Evolutionary conservation across 2,888 invertebrate species (phyloP).

Genomic region (Theretra japonica): DNA sequence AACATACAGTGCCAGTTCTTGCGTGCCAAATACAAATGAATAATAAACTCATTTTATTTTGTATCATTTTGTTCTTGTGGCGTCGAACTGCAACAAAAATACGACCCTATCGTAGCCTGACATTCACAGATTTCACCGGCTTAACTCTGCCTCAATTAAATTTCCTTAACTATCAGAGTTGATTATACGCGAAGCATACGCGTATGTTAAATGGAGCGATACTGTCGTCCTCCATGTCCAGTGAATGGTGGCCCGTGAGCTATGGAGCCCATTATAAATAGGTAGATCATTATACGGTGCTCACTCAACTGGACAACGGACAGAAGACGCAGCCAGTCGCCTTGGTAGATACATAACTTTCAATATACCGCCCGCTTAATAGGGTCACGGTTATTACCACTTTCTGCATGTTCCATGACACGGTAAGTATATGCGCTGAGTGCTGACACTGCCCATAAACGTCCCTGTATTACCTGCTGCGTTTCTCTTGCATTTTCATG

Average conservation of each 20-base stretch:
- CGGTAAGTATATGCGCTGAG: not conserved
- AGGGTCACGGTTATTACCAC: conserved; percentile 23
- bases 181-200: conserved; percentile 62
- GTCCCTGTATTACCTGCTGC: too few relatives aligned
- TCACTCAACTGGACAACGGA: conserved; percentile 49
- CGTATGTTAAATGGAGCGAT: conserved; percentile 74
- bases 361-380: conserved; percentile 9
- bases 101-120: too few relatives aligned
- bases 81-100: too few relatives aligned
- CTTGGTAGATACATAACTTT: conserved; percentile 42
- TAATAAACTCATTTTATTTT: too few relatives aligned
- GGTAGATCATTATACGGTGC: conserved; percentile 48
- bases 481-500: too few relatives aligned
- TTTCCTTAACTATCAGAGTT: conserved; percentile 51
- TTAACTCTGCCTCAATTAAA: conserved; percentile 40
- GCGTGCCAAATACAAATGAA: too few relatives aligned
- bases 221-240: conserved; percentile 71
- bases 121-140: conserved; percentile 12
- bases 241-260: conserved; percentile 63
- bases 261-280: conserved; percentile 54
- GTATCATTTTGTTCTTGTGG: too few relatives aligned
- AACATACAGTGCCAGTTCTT: too few relatives aligned
- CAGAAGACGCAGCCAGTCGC: conserved; percentile 44
- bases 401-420: not conserved
- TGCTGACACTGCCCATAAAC: not conserved